Conservation (phyloP, 2,888 invertebrate species). For the Proisotoma minuta region DNA sequence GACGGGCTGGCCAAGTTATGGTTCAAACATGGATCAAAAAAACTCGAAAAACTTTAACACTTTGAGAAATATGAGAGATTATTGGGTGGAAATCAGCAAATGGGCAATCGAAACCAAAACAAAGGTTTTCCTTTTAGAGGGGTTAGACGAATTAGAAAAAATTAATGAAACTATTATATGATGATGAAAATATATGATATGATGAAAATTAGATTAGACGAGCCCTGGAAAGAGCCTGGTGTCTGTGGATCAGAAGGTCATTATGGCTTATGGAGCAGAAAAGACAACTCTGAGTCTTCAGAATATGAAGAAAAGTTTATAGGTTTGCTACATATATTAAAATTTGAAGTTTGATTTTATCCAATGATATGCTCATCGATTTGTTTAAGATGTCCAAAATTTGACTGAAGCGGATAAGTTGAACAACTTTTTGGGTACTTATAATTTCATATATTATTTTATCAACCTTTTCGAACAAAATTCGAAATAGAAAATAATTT, state of each 20-base stretch:
- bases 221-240: background rate
- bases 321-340: too few relatives aligned
- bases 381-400: too few relatives aligned
- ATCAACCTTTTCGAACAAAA: too few relatives aligned
- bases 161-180: too few relatives aligned
- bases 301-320: slow-evolving; percentile 30
- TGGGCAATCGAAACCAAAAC: slow-evolving; percentile 20
- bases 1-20: slow-evolving; percentile 20
- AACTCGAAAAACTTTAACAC: too few relatives aligned
- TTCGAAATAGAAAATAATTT: too few relatives aligned
- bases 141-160: slow-evolving; percentile 35
- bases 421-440: too few relatives aligned
- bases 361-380: too few relatives aligned
- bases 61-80: slow-evolving; percentile 19
- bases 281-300: slow-evolving; percentile 7
- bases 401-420: too few relatives aligned
- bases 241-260: slow-evolving; percentile 17
- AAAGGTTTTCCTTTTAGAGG: slow-evolving; percentile 27
- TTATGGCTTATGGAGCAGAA: slow-evolving; percentile 35
- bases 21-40: background rate
- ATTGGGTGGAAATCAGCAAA: slow-evolving; percentile 24
- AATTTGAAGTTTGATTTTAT: too few relatives aligned
- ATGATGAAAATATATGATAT: too few relatives aligned
- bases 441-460: too few relatives aligned
- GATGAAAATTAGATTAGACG: background rate